Conservation (phyloP, 2,888 invertebrate species). For the Ochropleura plecta region DNA sequence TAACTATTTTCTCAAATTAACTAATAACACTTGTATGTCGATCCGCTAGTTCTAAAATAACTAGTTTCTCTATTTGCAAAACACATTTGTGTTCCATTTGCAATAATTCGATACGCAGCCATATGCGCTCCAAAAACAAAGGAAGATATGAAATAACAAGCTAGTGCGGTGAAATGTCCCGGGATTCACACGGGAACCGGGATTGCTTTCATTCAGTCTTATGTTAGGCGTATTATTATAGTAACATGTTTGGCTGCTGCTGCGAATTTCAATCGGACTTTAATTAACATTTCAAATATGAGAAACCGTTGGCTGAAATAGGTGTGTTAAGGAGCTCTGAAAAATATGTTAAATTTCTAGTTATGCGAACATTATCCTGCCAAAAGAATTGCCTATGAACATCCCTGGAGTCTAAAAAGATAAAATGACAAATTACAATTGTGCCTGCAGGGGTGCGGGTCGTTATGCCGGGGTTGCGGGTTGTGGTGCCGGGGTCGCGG, state of each 20-base stretch:
- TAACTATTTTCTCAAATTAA: not conserved
- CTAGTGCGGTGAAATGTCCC: slow-evolving; percentile 48
- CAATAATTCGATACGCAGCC: slow-evolving; percentile 61
- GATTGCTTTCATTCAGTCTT: slow-evolving; percentile 35
- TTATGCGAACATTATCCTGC: not conserved
- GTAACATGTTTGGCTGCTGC: slow-evolving; percentile 14
- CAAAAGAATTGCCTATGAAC: not conserved
- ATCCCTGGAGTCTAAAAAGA: too few species aligned
- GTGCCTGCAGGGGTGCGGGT: too few species aligned
- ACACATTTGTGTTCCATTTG: slow-evolving; percentile 45
- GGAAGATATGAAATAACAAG: slow-evolving; percentile 69
- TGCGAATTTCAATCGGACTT: slow-evolving; percentile 13
- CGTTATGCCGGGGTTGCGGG: too few species aligned
- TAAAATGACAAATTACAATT: too few species aligned
- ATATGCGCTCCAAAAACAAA: slow-evolving; percentile 66
- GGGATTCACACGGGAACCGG: slow-evolving; percentile 19
- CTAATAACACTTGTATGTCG: not conserved
- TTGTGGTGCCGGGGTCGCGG: too few species aligned
- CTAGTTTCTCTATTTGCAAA: slow-evolving; percentile 18
- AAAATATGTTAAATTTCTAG: not conserved
- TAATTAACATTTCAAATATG: slow-evolving; percentile 1
- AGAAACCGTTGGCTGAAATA: not conserved
- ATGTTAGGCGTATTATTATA: slow-evolving; percentile 31
- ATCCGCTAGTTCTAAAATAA: slow-evolving; percentile 2
- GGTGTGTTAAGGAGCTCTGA: not conserved